Conservation (phyloP, 2,113 vertebrate genomes). For the Corythornis vintsioides region DNA sequence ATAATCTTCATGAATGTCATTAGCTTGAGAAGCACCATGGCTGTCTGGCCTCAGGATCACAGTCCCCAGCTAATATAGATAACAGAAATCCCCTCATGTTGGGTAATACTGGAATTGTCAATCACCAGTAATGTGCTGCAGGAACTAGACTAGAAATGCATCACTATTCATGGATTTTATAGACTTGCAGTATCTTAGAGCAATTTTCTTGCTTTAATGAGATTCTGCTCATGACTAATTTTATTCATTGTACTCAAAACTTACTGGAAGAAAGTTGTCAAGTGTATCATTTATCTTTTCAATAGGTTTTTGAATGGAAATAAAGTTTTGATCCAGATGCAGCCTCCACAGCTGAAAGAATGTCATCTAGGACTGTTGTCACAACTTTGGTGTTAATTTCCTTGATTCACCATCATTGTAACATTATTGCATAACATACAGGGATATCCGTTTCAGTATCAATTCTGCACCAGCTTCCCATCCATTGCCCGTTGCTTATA, state of each 20-base stretch:
- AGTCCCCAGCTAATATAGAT: rapidly evolving
- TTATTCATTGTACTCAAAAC: neutral
- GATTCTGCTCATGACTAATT: neutral
- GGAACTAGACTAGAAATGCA: neutral
- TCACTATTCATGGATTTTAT: neutral
- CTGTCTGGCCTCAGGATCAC: neutral
- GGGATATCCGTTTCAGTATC: neutral
- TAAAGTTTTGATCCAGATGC: neutral
- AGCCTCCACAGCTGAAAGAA: neutral
- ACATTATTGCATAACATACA: neutral
- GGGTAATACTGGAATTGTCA: neutral
- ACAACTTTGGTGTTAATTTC: neutral
- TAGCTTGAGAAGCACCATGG: neutral
- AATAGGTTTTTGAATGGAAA: neutral
- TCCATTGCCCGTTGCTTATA: neutral
- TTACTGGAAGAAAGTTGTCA: neutral
- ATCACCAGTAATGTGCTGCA: neutral
- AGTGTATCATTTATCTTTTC: neutral
- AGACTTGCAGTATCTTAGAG: neutral
- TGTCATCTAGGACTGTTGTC: neutral
- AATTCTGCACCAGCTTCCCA: neutral
- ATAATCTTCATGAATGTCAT: neutral
- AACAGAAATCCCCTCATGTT: neutral
- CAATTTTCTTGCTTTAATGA: neutral
- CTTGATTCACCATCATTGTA: neutral